These are phyloP conservation scores for Athrips mouffetella DNA, from an alignment of 2,888 invertebrate species.

Conservation along the genomic window DNA sequence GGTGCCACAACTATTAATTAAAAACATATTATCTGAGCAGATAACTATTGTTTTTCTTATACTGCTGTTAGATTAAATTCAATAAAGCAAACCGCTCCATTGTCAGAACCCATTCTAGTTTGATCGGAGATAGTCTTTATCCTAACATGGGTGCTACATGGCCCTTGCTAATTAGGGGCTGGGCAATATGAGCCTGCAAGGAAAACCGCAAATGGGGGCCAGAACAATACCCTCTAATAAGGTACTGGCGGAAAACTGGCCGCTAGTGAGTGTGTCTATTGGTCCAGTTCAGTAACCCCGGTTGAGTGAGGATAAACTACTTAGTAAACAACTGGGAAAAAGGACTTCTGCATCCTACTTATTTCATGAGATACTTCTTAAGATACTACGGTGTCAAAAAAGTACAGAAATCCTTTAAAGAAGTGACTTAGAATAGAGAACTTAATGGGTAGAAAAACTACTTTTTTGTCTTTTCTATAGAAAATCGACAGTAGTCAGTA, in stretches of 20 bases:
- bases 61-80: slow-evolving; percentile 4
- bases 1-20: too few relatives aligned
- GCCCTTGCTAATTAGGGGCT: slow-evolving; percentile 55
- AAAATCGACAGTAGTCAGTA: too few relatives aligned
- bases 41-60: too few relatives aligned
- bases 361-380: too few relatives aligned
- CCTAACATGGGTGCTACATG: slow-evolving; percentile 23
- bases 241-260: slow-evolving; percentile 32
- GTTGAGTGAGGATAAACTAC: not conserved
- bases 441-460: too few relatives aligned
- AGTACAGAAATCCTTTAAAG: too few relatives aligned
- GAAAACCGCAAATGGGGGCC: slow-evolving; percentile 47
- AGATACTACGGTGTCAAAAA: too few relatives aligned
- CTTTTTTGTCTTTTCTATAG: too few relatives aligned
- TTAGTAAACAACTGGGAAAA: too few relatives aligned
- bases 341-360: too few relatives aligned
- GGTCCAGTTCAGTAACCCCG: not conserved
- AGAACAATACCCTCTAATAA: slow-evolving; percentile 54
- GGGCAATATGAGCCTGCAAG: slow-evolving; percentile 47
- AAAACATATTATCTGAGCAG: too few relatives aligned
- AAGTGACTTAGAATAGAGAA: too few relatives aligned
- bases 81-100: slow-evolving; percentile 13
- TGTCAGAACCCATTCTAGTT: slow-evolving; percentile 6
- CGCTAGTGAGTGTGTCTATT: slow-evolving; percentile 10
- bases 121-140: slow-evolving; percentile 10